Percentiles rank a stretch among this genome's conserved stretches.
These are phyloP conservation scores for Aporrectodea caliginosa DNA, from an alignment of 1,140 invertebrate species.

Conservation along the genomic window DNA sequence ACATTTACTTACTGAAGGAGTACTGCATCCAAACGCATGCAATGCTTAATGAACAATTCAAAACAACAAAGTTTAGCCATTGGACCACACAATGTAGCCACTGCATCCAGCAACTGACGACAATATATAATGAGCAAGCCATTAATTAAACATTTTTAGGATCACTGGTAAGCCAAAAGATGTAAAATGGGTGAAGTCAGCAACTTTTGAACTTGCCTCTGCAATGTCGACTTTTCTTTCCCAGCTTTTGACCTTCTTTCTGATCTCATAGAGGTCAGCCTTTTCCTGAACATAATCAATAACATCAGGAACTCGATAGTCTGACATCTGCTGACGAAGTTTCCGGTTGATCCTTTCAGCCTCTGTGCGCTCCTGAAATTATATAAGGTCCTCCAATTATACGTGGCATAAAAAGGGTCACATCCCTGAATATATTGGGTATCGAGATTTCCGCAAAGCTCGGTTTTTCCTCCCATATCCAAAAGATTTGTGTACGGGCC, in stretches of 20 bases:
- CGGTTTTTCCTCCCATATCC: not conserved
- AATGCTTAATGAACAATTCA: too few species aligned
- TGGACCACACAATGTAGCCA: not conserved
- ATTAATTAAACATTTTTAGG: not conserved
- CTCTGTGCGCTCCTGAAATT: conserved; percentile 45
- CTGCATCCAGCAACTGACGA: not conserved
- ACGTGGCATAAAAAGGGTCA: not conserved
- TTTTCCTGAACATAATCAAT: conserved; percentile 55
- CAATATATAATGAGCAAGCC: not conserved
- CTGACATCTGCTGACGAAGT: conserved; percentile 49
- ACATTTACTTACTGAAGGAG: not conserved
- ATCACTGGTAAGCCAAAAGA: not conserved
- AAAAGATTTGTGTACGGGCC: not conserved
- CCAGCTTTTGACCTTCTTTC: conserved; percentile 55
- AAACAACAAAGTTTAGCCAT: too few species aligned
- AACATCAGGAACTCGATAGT: conserved; percentile 53
- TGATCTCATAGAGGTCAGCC: conserved; percentile 51
- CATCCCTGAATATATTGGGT: not conserved
- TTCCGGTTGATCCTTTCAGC: conserved; percentile 53
- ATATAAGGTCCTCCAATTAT: not conserved
- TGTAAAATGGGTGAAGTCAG: not conserved
- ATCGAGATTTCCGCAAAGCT: not conserved
- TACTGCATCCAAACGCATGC: not conserved
- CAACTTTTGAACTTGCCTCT: conserved; percentile 40
- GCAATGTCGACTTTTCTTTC: conserved; percentile 57